Conservation (phyloP, 2,888 invertebrate species). For the Rhamphomyia laevipes region DNA sequence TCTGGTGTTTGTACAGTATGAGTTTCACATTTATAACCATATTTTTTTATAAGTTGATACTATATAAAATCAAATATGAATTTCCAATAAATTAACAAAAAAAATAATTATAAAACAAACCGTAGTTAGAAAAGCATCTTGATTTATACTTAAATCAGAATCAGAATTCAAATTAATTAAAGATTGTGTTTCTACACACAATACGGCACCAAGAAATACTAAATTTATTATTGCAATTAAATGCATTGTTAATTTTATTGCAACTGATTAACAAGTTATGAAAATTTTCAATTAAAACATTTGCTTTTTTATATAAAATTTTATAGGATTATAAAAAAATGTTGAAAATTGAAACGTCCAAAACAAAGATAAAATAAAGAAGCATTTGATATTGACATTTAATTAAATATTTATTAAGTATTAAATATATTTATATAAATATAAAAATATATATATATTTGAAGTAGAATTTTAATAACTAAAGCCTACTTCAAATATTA, state of each 20-base stretch:
- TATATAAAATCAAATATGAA: conserved; percentile 9
- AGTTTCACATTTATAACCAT: conserved; percentile 52
- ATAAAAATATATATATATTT: no score
- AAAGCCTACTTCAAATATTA: no score
- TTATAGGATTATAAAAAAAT: no score
- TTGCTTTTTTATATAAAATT: no score
- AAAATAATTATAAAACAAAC: not conserved
- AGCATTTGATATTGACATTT: no score
- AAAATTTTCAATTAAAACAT: no score
- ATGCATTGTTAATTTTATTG: not conserved
- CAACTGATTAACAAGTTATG: no score
- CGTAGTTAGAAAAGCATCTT: not conserved
- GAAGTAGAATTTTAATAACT: no score
- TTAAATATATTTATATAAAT: no score
- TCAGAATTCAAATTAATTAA: not conserved
- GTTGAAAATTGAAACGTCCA: no score
- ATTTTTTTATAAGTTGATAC: conserved; percentile 44
- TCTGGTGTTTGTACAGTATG: conserved; percentile 58
- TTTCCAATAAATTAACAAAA: not conserved
- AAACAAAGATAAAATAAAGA: no score
- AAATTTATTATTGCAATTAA: not conserved
- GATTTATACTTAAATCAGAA: not conserved
- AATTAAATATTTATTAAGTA: no score
- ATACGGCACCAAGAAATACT: not conserved
- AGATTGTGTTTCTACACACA: not conserved